A percentile compares a stretch with the other conserved stretches of the same genome.
phyloP scores from a whole-genome alignment of 2,888 invertebrate genomes.

The Bimastos eiseni region DNA sequence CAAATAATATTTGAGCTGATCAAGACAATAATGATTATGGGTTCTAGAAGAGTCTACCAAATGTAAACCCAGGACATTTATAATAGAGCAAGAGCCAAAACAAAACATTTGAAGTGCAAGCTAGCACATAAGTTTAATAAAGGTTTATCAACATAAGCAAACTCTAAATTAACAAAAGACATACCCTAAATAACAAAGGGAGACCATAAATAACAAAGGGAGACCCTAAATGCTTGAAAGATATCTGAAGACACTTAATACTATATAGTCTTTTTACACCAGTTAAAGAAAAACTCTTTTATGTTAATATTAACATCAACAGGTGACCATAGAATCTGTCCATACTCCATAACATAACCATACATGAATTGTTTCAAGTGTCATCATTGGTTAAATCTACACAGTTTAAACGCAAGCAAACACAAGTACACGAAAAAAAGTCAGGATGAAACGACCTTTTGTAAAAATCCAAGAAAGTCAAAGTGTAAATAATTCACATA shows the following conservation, averaged over 20 bases:
- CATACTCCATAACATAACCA: not conserved
- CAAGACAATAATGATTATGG: not conserved
- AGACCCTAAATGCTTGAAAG: not conserved
- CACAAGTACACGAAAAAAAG: not conserved
- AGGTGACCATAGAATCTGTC: not conserved
- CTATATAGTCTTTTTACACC: not conserved
- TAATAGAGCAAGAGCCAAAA: not conserved
- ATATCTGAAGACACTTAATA: not conserved
- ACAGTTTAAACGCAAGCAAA: not conserved
- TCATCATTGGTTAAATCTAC: not conserved
- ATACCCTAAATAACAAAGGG: too few relatives aligned
- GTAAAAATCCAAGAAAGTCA: not conserved
- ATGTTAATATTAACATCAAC: not conserved
- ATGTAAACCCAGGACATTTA: not conserved
- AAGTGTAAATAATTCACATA: conserved; percentile 13
- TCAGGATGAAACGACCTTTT: not conserved
- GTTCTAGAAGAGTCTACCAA: not conserved
- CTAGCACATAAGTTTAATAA: not conserved
- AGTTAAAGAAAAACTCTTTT: not conserved
- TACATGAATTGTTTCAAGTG: not conserved
- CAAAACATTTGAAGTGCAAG: not conserved
- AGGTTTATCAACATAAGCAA: not conserved
- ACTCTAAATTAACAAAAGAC: not conserved
- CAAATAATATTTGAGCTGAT: not conserved
- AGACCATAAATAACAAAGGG: not conserved